A percentile compares a stretch with the other conserved stretches of the same genome.
Conservation (phyloP, 1,140 invertebrate genomes). For the Platorchestia sp. region DNA sequence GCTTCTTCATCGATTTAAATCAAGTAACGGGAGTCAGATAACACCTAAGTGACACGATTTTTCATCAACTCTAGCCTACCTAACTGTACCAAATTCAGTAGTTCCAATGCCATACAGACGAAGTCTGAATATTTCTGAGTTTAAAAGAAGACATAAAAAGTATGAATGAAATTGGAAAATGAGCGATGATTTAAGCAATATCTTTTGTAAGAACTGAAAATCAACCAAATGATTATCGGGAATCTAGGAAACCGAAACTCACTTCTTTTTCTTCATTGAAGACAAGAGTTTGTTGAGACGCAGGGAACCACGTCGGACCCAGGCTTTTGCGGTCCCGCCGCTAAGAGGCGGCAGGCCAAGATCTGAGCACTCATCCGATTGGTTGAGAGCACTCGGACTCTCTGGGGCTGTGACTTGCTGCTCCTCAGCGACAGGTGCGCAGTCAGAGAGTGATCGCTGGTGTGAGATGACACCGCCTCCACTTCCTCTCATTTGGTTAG, state of each 20-base stretch:
- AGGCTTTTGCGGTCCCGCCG: not conserved
- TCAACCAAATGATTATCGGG: not conserved
- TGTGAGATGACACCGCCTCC: conserved; percentile 38
- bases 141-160: no score
- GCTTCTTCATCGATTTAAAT: not conserved
- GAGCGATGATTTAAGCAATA: not conserved
- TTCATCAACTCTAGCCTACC: no score
- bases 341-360: not conserved
- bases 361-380: conserved; percentile 10
- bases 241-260: not conserved
- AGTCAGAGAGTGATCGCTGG: conserved; percentile 64
- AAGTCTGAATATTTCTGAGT: no score
- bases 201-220: no score
- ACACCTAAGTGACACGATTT: no score
- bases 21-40: not conserved
- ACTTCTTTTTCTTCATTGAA: conserved; percentile 63
- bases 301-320: conserved; percentile 58
- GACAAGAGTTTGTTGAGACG: conserved; percentile 61
- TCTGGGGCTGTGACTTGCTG: conserved; percentile 56
- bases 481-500: conserved; percentile 58
- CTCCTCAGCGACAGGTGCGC: conserved; percentile 65
- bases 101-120: no score
- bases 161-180: no score
- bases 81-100: no score
- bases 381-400: conserved; percentile 56